Percentiles rank a stretch among this genome's conserved stretches.
These are phyloP conservation scores for Diorhabda elongata DNA, from an alignment of 1,140 invertebrate genomes.

Conservation along the genomic window DNA sequence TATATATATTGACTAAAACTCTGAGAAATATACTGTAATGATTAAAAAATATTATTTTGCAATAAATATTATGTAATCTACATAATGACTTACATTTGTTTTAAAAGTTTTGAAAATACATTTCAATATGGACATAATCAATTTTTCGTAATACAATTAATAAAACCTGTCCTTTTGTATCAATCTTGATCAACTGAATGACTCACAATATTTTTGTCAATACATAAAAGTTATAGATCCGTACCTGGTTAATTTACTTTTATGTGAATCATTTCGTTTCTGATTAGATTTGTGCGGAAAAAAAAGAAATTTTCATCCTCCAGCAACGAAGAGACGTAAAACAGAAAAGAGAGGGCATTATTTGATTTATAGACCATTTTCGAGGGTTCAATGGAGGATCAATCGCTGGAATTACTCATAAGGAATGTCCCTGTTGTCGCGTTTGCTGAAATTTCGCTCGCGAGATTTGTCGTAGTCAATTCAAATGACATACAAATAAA, in stretches of 20 bases:
- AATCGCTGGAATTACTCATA: background rate
- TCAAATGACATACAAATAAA: background rate
- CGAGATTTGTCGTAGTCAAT: background rate
- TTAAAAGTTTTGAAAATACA: no score
- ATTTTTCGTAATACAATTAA: no score
- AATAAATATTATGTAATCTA: no score
- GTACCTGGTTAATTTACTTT: background rate
- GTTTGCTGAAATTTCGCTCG: background rate
- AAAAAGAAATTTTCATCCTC: background rate
- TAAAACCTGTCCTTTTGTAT: no score
- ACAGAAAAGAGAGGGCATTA: background rate
- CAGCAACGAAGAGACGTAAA: background rate
- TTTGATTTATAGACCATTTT: background rate
- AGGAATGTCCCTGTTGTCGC: background rate
- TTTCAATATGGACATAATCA: no score
- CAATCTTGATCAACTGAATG: no score
- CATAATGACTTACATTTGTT: no score
- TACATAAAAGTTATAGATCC: background rate
- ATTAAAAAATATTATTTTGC: no score
- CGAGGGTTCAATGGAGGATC: background rate
- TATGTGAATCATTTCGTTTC: conserved; percentile 2
- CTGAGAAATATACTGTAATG: no score
- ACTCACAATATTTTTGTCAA: no score
- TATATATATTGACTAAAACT: no score
- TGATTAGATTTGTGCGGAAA: background rate